Base-by-base conservation (phyloP, 64 coral and sea anemone species). In the Cladopsammia gracilis region DNA sequence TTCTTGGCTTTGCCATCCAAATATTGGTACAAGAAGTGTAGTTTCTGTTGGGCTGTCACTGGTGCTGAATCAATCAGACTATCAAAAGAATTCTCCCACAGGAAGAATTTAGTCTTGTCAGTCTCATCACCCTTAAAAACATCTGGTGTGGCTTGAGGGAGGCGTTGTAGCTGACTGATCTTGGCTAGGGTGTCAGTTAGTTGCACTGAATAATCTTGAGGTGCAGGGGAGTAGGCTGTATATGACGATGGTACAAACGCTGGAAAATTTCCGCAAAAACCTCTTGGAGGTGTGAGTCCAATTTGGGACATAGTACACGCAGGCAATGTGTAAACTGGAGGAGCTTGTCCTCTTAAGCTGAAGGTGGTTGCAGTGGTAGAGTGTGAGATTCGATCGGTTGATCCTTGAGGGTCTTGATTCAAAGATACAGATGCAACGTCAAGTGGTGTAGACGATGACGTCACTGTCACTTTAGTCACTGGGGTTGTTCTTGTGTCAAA, bases 1-100 rank as follows among this genome's bases (percentile, higher is more conserved):
- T 75, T 91, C 68, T 96, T 96, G 42, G 83, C 94, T 48, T 81
- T 96, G 25, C 89, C 83, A 62, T 64, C 78, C 57, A 95, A 87
- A 64, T 95, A 25, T 50, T 95, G 94, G 48, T 91, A 87, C 66
- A 96, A 57, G 13, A 91, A 73, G 62, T 96, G 72, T 19, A 96
- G 59, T 58, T 91, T 96, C 25, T 96, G 94, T 42, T 90, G 74
- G 11, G 94, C 42, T 12, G 74, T 77, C 26, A 90, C 66, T 56
- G 66, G 66, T 4, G 64, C 65, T 62, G 71, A 77, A 25, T 86
- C 91, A 7, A 93, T 58, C 53, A 95, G 45, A 13, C 79, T 78
- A 79, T 95, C 80, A 65, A 87, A 87, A 23, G 72, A 24, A 20
- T 49, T 87, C 62, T 93, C 82, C 91, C 91, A 93, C 9, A 93